phyloP scores from a whole-genome alignment of 2,113 vertebrate species.

The Egretta garzetta region DNA sequence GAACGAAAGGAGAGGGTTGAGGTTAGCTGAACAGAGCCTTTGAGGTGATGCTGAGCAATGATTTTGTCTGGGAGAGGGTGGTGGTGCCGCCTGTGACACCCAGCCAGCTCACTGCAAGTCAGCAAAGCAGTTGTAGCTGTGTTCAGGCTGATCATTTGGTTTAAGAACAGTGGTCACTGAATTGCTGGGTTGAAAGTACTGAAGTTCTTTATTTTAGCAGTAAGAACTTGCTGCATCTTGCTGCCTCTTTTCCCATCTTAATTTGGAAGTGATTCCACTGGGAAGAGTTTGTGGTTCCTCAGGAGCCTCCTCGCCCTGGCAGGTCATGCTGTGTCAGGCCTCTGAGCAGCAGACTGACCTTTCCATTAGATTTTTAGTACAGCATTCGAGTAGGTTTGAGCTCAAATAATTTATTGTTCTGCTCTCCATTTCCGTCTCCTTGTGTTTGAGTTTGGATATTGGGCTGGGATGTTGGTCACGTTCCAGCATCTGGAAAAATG shows the following conservation, averaged over 20 bases:
- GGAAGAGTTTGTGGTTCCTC: neutral
- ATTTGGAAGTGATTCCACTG: neutral
- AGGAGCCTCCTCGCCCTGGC: neutral
- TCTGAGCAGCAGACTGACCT: neutral
- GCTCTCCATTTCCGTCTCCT: neutral
- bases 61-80: neutral
- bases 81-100: neutral
- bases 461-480: neutral
- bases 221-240: neutral
- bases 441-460: neutral
- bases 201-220: neutral
- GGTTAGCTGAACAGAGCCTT: neutral
- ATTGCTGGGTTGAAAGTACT: neutral
- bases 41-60: rapidly evolving
- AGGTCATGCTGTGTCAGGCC: neutral
- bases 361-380: neutral
- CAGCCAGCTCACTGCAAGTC: neutral
- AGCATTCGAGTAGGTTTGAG: neutral
- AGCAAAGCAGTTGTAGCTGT: neutral
- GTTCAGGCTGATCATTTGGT: neutral
- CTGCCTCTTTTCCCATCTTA: neutral
- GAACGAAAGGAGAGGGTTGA: neutral
- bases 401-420: neutral
- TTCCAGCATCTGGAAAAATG: neutral
- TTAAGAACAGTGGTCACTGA: neutral